Percentiles rank a stretch among this genome's conserved stretches.
phyloP scores from a whole-genome alignment of 2,797 vertebrate species.

The Dryobates pubescens region DNA sequence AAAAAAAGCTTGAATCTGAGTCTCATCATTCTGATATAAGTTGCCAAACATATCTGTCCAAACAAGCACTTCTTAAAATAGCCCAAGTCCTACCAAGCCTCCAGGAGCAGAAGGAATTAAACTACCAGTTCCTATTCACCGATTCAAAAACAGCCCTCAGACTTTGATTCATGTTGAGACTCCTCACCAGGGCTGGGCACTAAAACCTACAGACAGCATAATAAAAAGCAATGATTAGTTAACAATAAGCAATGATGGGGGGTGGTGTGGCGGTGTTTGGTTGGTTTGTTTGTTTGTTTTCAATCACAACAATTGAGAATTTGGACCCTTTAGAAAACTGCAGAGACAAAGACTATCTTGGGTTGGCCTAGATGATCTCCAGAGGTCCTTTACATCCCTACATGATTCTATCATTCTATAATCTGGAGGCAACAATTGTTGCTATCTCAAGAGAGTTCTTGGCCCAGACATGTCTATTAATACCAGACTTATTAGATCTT shows the following conservation, averaged over 20 bases:
- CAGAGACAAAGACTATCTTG: constrained; percentile 4
- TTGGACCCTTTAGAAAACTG: constrained; percentile 24
- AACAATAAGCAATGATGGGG: neutral
- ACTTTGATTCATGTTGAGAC: constrained; percentile 22
- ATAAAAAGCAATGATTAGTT: constrained; percentile 42
- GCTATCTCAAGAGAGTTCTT: constrained; percentile 67
- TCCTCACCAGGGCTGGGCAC: neutral
- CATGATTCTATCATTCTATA: neutral
- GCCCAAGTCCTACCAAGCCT: neutral
- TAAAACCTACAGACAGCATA: neutral
- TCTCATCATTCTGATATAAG: neutral
- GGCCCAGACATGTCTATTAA: constrained; percentile 75
- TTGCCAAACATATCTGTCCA: neutral
- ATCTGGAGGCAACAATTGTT: constrained; percentile 67
- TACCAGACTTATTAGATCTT: constrained; percentile 75
- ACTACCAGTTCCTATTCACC: neutral
- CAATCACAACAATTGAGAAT: constrained; percentile 42
- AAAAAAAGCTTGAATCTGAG: neutral
- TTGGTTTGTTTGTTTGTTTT: no score
- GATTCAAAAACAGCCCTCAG: neutral
- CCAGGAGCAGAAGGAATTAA: constrained; percentile 32
- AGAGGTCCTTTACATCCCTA: no score
- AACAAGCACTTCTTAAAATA: constrained; percentile 9
- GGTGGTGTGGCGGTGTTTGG: no score
- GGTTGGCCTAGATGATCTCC: no score